These are phyloP conservation scores for Merops nubicus DNA, from an alignment of 2,113 vertebrate genomes.

Conservation along the genomic window DNA sequence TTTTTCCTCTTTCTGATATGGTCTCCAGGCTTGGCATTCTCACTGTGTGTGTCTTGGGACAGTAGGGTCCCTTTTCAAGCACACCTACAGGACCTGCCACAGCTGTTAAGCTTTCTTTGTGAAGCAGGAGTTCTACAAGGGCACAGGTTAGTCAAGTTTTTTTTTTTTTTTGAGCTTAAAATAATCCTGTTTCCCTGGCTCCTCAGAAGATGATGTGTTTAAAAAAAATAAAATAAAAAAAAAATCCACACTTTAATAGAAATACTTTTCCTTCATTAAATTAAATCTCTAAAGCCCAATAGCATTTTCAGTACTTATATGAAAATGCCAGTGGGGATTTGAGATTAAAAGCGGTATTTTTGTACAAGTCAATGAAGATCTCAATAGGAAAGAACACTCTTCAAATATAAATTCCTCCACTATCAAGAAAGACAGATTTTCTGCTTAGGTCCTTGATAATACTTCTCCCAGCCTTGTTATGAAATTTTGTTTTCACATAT, in stretches of 20 bases:
- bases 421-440: conserved; percentile 57
- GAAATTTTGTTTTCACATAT: conserved; percentile 65
- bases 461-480: conserved; percentile 51
- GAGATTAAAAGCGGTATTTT: conserved; percentile 85
- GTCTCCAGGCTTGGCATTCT: conserved; percentile 12
- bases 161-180: conserved; percentile 53
- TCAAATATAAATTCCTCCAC: conserved; percentile 77
- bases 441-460: conserved; percentile 40
- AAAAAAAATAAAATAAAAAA: conserved; percentile 13
- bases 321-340: conserved; percentile 84
- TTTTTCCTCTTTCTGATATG: not conserved
- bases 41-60: not conserved
- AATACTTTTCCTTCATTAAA: conserved; percentile 85
- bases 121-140: conserved; percentile 28
- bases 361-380: conserved; percentile 83
- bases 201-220: conserved; percentile 68
- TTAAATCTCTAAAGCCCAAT: conserved; percentile 86
- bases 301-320: conserved; percentile 83
- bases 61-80: conserved; percentile 17
- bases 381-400: conserved; percentile 78
- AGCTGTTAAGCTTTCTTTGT: conserved; percentile 51
- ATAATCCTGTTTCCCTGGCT: conserved; percentile 65
- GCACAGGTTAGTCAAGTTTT: conserved; percentile 59
- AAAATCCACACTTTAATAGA: conserved; percentile 78
- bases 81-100: conserved; percentile 22